Evolutionary conservation across 2,797 vertebrate genomes (phyloP), one percentile per base, ranked within the genome.

Genomic region (Coranthus polyacanthus): DNA sequence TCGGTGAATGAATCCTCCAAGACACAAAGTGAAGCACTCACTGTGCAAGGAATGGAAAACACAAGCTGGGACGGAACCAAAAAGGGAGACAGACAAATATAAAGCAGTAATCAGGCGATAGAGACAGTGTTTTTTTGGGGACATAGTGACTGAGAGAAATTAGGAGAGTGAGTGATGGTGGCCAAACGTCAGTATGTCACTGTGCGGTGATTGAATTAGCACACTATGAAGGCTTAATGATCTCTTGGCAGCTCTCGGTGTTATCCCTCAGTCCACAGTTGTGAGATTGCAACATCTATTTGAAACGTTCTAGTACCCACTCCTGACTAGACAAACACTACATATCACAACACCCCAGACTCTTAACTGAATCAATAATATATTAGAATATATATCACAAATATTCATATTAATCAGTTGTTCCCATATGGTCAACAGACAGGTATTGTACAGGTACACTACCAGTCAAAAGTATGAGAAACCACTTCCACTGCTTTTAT

Each of bases 201-300:
- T 43, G 26, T 26, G 56, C 12, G 37, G 46, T 72, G 69, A 82
- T 82, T 79, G 45, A 77, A 75, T 85, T 78, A 78, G n/a, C 32
- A 2, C 47, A 69, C 72, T 69, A 46, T 75, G 57, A 77, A 59
- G 68, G 12, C 78, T 62, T 68, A 75, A 76, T 79, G 74, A 81
- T 58, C 20, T 72, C 38, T 58, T 68, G 60, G 67, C 75, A 78
- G 69, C 56, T 81, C 44, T 26, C 6, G 24, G 24, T 26, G 24
- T 26, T 26, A 26, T 3, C 6, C 24, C 3, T 26, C 24, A 3
- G 24, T 6, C 24, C 24, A 26, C 24, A 26, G 3, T 26, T 26
- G 24, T 26, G 24, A 26, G 6, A 26, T 6, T 3, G 24, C 24
- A 3, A 3, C 24, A 26, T 26, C 24, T 3, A 6, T 26, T 26